Percentiles rank a stretch among this genome's conserved stretches.
Conservation (phyloP, 2,113 vertebrate species). For the Eulemur rufifrons region DNA sequence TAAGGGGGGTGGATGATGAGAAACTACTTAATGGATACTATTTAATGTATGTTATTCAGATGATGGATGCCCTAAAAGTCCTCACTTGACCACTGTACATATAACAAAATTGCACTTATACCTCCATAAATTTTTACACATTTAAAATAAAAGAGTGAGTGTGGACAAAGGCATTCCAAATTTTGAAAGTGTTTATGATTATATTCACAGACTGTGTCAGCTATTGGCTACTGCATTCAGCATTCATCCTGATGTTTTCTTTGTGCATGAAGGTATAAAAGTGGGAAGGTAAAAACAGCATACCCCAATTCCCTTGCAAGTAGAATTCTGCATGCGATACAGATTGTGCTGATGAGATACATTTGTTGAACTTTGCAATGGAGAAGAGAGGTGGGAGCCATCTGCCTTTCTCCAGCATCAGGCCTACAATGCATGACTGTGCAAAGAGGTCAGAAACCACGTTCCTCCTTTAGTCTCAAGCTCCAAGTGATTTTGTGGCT, state of each 20-base stretch:
- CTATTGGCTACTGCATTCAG: neutral
- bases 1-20: too few relatives aligned
- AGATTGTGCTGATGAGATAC: neutral
- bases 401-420: neutral
- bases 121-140: too few relatives aligned
- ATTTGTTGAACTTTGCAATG: neutral
- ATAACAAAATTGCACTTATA: too few relatives aligned
- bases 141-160: neutral
- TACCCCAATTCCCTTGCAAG: neutral
- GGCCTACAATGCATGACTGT: neutral
- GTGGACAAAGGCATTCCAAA: neutral
- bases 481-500: accelerated
- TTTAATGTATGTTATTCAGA: too few relatives aligned
- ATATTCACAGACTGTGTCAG: neutral
- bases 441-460: accelerated
- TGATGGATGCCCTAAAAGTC: too few relatives aligned
- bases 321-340: neutral
- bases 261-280: neutral
- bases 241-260: neutral
- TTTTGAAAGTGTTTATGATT: neutral
- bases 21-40: too few relatives aligned
- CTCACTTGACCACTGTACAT: too few relatives aligned
- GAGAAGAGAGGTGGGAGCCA: neutral
- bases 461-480: accelerated
- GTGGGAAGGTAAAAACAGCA: neutral